A percentile compares a stretch with the other conserved stretches of the same genome.
phyloP scores from a whole-genome alignment of 2,113 vertebrate genomes.

The Eudyptes chrysolophus region DNA sequence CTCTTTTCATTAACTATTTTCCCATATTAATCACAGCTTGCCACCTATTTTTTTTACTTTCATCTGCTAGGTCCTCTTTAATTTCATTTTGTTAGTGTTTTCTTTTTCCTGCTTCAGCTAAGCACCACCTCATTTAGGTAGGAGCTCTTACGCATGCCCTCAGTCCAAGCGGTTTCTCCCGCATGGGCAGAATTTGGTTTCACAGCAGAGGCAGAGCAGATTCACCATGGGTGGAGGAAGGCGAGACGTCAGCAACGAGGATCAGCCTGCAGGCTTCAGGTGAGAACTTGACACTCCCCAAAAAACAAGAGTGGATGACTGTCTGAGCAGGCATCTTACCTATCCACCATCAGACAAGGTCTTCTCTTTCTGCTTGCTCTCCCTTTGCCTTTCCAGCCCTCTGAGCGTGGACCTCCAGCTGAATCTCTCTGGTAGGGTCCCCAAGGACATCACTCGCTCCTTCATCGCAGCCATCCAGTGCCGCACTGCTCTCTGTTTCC shows the following conservation, averaged over 20 bases:
- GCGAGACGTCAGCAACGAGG: neutral
- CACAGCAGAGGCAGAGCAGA: neutral
- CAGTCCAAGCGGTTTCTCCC: neutral
- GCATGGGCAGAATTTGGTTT: neutral
- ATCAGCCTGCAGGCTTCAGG: neutral
- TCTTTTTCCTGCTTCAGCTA: neutral
- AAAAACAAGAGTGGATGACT: neutral
- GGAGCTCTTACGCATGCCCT: neutral
- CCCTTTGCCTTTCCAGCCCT: neutral
- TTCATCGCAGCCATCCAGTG: neutral
- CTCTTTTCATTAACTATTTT: neutral
- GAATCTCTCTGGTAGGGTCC: neutral
- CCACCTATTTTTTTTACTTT: neutral
- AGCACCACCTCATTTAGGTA: neutral
- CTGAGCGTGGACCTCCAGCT: neutral
- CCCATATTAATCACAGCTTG: neutral
- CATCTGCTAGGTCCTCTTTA: neutral
- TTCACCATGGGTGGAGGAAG: neutral
- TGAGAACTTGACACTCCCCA: neutral
- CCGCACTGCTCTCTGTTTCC: neutral
- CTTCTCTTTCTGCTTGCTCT: neutral
- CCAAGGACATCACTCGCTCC: neutral
- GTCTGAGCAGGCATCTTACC: neutral
- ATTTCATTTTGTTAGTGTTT: neutral
- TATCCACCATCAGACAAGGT: neutral